Conservation (phyloP, 2,797 vertebrate species). For the Lagocephalus sceleratus region DNA sequence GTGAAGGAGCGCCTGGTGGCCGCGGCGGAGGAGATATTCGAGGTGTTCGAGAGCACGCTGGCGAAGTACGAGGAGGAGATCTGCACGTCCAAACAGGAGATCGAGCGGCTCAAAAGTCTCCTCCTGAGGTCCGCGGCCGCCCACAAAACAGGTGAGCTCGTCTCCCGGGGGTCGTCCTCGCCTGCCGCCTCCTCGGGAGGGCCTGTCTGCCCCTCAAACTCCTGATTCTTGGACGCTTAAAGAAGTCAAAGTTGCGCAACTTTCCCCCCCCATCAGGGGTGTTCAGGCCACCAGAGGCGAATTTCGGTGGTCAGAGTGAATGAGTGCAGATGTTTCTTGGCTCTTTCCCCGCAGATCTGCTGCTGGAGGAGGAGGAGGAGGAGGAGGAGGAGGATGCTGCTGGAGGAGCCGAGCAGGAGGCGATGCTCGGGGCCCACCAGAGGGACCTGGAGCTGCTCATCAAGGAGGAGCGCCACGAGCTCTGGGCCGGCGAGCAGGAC, state of each 20-base stretch:
- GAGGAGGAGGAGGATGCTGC: conserved; percentile 28
- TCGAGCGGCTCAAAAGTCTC: conserved; percentile 47
- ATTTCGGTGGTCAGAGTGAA: too few relatives aligned
- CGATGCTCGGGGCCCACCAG: background rate
- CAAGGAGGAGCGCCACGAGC: conserved; percentile 50
- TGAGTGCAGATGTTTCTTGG: background rate
- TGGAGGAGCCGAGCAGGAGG: conserved; percentile 12
- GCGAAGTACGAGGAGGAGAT: conserved; percentile 61
- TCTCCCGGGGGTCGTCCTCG: too few relatives aligned
- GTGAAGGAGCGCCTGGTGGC: conserved; percentile 54
- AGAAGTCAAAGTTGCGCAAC: too few relatives aligned
- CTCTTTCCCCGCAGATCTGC: conserved; percentile 20
- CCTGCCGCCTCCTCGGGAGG: too few relatives aligned
- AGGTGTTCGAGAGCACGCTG: conserved; percentile 53
- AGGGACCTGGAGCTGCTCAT: conserved; percentile 24
- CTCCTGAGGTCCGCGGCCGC: conserved; percentile 34
- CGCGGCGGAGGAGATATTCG: conserved; percentile 59
- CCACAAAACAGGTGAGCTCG: conserved; percentile 50
- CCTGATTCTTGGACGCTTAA: too few relatives aligned
- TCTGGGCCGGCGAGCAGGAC: conserved; percentile 25
- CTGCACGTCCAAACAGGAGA: conserved; percentile 48
- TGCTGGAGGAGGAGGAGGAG: conserved; percentile 42
- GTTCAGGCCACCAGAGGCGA: too few relatives aligned
- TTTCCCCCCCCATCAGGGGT: too few relatives aligned
- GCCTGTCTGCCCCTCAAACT: too few relatives aligned